Evolutionary conservation across 2,113 vertebrate genomes (phyloP), one percentile per base, ranked within the genome.

Genomic region (Blennius ocellaris): DNA sequence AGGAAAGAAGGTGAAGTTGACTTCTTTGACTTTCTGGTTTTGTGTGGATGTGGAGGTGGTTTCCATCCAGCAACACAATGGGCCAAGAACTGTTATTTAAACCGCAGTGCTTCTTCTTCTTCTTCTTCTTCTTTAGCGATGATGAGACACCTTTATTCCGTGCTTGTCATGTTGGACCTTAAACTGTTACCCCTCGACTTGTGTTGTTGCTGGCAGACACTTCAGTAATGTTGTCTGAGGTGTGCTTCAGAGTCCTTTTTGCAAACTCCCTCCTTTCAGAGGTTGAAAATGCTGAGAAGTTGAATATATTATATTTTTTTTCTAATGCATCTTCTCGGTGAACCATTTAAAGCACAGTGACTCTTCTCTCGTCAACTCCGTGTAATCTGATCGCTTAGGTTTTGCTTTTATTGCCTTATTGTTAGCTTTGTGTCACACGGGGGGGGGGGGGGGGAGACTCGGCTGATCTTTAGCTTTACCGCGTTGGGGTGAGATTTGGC

Each of bases 1-100:
- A 90, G 85, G 82, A 84, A 62, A 69, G 21, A 70, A 45, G 37
- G 37, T 62, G 78, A 64, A 82, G 48, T 67, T 77, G 74, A 71
- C 60, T 72, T 87, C 69, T 69, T 82, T 86, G 62, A 67, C 56
- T 81, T 82, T 88, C 48, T 71, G 50, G 67, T 80, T 61, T 69
- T 15, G 70, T 65, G 66, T 84, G 77, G 61, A 77, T 75, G 43
- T 75, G 56, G 73, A 78, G 76, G 59, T 69, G 73, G 69, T 85
- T 85, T 89, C 78, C 57, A 81, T 74, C 78, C 78, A 74, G 51
- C 56, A 80, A 69, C 43, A 67, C 67, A 76, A 75, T 85, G 85
- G 88, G 85, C 84, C 87, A 85, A 86, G 77, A 89, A 86, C 88
- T 86, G 75, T 88, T 85, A 85, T 87, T 85, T 82, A 89, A 85